Conservation (phyloP, 2,113 vertebrate genomes). For the Cyanoliseus patagonus region DNA sequence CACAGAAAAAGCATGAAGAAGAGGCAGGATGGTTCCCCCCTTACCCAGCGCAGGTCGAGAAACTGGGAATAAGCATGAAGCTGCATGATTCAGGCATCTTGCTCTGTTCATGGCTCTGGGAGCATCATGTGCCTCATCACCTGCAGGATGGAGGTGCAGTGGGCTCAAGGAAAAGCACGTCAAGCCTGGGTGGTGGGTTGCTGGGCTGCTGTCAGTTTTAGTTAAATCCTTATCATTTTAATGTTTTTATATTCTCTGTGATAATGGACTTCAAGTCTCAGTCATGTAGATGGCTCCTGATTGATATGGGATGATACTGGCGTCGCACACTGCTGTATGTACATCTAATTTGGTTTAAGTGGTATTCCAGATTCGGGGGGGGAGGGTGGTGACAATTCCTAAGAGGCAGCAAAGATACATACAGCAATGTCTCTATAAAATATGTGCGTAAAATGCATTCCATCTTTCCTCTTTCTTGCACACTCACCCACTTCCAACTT, state of each 20-base stretch:
- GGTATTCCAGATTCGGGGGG: conserved; percentile 30
- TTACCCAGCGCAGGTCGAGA: background rate
- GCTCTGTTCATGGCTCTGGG: background rate
- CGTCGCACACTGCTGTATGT: background rate
- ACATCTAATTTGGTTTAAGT: conserved; percentile 54
- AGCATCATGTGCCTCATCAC: background rate
- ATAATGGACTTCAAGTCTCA: conserved; percentile 15
- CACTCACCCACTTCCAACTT: conserved; percentile 72
- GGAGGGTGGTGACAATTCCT: background rate
- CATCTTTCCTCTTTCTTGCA: conserved; percentile 66
- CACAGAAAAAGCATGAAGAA: background rate
- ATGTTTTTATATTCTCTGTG: conserved; percentile 27
- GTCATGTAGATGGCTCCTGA: conserved; percentile 19
- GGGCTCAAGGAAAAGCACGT: background rate
- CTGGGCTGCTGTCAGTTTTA: background rate
- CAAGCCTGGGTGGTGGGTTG: background rate
- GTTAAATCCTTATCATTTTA: conserved; percentile 36
- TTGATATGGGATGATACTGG: conserved; percentile 37
- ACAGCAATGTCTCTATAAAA: conserved; percentile 66
- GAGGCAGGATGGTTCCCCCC: background rate
- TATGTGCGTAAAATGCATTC: conserved; percentile 58
- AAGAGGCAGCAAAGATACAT: conserved; percentile 46
- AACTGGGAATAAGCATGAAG: background rate
- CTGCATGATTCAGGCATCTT: rapidly evolving
- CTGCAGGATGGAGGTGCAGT: background rate